Evolutionary conservation across 1,140 invertebrate species (phyloP), one percentile per base, ranked within the genome.

Genomic region (Camponotus pennsylvanicus): DNA sequence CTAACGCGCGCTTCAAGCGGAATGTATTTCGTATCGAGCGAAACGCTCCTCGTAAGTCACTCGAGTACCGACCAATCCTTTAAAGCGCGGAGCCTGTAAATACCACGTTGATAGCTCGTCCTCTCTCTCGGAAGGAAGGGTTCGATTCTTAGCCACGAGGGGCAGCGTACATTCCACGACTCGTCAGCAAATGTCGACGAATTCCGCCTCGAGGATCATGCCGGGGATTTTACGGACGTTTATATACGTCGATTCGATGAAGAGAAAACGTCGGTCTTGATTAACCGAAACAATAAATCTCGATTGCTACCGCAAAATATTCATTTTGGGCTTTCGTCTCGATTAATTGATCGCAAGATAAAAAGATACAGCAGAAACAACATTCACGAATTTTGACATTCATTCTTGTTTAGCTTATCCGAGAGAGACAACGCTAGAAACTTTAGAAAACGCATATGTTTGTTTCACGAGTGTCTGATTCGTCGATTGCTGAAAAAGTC

Each of bases 21-120:
- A 83, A 83, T 75, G 79, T 83, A 83, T 83, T 75, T 73, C 79
- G 79, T 83, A 83, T 83, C 69, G 79, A 83, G 55, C 32, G 79
- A 73, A 61, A 61, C 69, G 79, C 79, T 83, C 79, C 79, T 83
- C 79, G 79, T 83, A 83, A 83, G 79, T 83, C 79, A 83, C 69
- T 73, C 69, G 67, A 49, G 79, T 83, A 83, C 67, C 69, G 11
- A 40, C 69, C 79, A 37, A 83, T 83, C 40, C 67, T 88, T 82
- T 52, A 71, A 80, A 88, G 64, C 75, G 61, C 76, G 18, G 40
- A 78, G 77, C 61, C 67, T 86, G 75, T 34, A 52, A 80, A 88
- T 86, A 88, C 82, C 88, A 21, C 67, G 70, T 66, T 78, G 61
- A 57, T 61, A 76, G 66, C 27, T 55, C 52, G 59, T 42, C 73